Evolutionary conservation across 2,797 vertebrate genomes (phyloP).

Genomic region (Chelon auratus): DNA sequence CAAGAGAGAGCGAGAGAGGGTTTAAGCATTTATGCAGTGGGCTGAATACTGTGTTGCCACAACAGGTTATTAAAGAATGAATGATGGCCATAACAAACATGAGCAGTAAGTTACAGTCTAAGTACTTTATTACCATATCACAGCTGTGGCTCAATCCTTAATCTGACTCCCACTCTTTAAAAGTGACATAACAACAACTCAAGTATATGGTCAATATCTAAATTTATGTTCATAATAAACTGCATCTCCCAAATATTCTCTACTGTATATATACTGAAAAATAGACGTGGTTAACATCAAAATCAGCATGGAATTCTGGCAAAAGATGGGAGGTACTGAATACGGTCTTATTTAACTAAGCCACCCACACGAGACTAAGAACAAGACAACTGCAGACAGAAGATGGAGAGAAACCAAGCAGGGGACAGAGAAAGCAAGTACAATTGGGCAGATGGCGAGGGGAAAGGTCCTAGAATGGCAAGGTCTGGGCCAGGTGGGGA

Average conservation of each 20-base stretch:
- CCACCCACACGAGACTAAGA: not conserved
- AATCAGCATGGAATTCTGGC: slow-evolving; percentile 60
- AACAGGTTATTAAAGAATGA: slow-evolving; percentile 39
- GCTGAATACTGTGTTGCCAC: slow-evolving; percentile 4
- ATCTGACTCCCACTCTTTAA: slow-evolving; percentile 10
- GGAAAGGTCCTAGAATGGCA: slow-evolving; percentile 43
- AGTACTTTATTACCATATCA: slow-evolving; percentile 5
- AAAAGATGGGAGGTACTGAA: slow-evolving; percentile 44
- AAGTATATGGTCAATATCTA: slow-evolving; percentile 1
- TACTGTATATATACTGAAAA: slow-evolving; percentile 5
- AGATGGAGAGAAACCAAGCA: slow-evolving; percentile 7
- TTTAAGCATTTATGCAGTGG: slow-evolving; percentile 35
- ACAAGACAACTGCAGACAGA: not conserved
- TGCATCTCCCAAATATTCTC: not conserved
- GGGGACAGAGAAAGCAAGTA: not conserved
- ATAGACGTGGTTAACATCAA: slow-evolving; percentile 59
- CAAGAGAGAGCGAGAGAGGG: too few relatives aligned
- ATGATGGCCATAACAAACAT: slow-evolving; percentile 25
- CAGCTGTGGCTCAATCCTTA: slow-evolving; percentile 11
- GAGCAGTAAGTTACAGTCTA: slow-evolving; percentile 8
- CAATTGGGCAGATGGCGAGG: slow-evolving; percentile 53
- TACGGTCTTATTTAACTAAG: slow-evolving; percentile 33
- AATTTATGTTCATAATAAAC: not conserved
- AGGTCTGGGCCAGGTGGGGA: slow-evolving; percentile 43
- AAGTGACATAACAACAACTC: slow-evolving; percentile 2